These are phyloP conservation scores for Orthonychiurus folsomi DNA, from an alignment of 2,888 invertebrate species.

Conservation along the genomic window DNA sequence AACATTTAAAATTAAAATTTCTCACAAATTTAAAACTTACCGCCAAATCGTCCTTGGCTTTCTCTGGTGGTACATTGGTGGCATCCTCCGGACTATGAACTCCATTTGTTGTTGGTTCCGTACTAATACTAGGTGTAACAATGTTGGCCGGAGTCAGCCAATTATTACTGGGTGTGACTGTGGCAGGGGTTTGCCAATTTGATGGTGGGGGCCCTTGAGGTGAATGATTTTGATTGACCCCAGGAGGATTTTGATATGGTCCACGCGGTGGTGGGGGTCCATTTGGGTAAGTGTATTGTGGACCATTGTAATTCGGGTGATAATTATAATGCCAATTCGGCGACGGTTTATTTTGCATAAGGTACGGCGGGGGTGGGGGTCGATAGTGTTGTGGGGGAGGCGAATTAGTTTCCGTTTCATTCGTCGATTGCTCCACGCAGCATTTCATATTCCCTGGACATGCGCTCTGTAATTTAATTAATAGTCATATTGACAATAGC, in stretches of 20 bases:
- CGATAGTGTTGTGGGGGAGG: conserved; percentile 1
- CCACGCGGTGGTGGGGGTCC: conserved; percentile 14
- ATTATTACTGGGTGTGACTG: neutral
- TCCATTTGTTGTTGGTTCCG: neutral
- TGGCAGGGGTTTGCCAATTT: neutral
- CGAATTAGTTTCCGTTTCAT: neutral
- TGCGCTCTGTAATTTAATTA: conserved; percentile 13
- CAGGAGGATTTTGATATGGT: conserved; percentile 2
- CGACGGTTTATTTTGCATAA: neutral
- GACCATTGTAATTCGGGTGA: neutral
- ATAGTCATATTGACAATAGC: too few relatives aligned
- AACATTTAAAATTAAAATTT: too few relatives aligned
- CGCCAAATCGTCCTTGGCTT: too few relatives aligned
- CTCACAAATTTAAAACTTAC: conserved; percentile 3
- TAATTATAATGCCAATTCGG: conserved; percentile 3
- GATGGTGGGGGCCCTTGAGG: neutral
- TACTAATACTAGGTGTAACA: neutral
- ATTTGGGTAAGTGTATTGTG: conserved; percentile 1
- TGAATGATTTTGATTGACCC: neutral
- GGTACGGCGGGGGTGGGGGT: conserved; percentile 16
- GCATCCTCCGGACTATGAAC: too few relatives aligned
- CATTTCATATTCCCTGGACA: conserved; percentile 27
- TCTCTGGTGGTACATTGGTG: too few relatives aligned
- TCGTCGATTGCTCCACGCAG: conserved; percentile 21
- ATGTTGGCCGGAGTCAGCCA: neutral